Evolutionary conservation across 2,797 vertebrate species (phyloP), one percentile per base, ranked within the genome.

Genomic region (Threskiornis aethiopicus): DNA sequence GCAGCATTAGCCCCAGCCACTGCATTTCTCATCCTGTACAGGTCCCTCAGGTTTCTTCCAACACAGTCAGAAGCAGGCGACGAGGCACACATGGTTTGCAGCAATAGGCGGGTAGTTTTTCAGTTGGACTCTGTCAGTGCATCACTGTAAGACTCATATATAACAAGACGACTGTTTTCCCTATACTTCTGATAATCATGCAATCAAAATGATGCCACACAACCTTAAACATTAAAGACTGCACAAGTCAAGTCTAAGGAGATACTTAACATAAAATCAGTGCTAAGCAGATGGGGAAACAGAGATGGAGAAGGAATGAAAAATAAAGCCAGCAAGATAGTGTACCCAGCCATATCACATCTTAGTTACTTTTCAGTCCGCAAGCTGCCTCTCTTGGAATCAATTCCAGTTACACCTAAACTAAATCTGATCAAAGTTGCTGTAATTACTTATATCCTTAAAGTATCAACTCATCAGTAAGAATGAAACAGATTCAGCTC

Each of bases 391-490:
- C 78, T 59, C 62, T 89, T 54, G 42, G 46, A 92, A 96, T 75
- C 87, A 96, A 31, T 78, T 92, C 67, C 75, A 87, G 69, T 70
- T 89, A 89, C 76, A 89, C 72, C 93, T 95, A 89, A 97, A 93
- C 69, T 61, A 86, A 94, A 97, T 92, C 79, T 94, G 93, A 95
- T 92, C 72, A 64, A 95, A 95, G 62, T 51, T 84, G 35, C 58
- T 72, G 69, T 85, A 95, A 96, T 95, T 96, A 95, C 78, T 93
- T 93, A 65, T 96, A 89, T 75, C 87, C 84, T 84, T 87, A 91
- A 95, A 95, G 92, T 81, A 94, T 72, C 87, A 94, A 83, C 86
- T 96, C 87, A 80, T 97, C 95, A 96, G 82, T 44, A 84, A 72
- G 89, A 97, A 91, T 51, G 82, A 94, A 93, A 96, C 25, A 52